Base-by-base conservation (phyloP, 2,797 vertebrate genomes). In the Lepidocolaptes lacrymiger region DNA sequence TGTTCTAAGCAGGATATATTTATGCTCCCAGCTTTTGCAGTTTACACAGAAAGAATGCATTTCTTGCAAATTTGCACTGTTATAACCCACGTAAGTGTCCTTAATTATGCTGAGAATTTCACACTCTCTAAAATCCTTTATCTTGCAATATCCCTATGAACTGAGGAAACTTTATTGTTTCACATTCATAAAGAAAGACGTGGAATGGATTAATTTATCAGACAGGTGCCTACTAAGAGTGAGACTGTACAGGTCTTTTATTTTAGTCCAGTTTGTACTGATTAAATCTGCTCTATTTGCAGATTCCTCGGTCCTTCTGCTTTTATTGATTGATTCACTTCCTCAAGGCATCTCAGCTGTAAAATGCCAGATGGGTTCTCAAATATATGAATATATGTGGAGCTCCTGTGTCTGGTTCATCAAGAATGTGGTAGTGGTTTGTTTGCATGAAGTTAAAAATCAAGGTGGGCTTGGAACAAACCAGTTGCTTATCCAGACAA, bases 221-320 rank as follows among this genome's bases (percentile, higher is more conserved):
- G 28, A 20, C 0, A 0, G 12, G 22, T 27, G 16, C 9, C 61
- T 49, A 15, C 15, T n/a, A 36, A 44, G 28, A 52, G 5, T 0
- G 3, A 72, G 44, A 15, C 5, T 2, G 2, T 26, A 22, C 43
- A 71, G 8, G 15, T 64, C 66, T 85, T 30, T 21, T 44, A 44
- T 81, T 79, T n/a, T 34, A 49, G 58, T 28, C 15, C 52, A 44
- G 26, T 37, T 37, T 6, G n/a, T 20, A 14, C 17, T 30, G 22
- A 54, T 74, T 56, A 36, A 41, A 48, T 56, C 14, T 85, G 17
- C 36, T 71, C 67, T 78, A 6, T 30, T 37, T 43, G 39, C 54
- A 76, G 28, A 24, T 44, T 37, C 26, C 51, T 49, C 43, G 37
- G 23, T 67, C 36, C 27, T 73, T 46, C 17, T 55, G 22, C 36